These are phyloP conservation scores for Siniperca scherzeri DNA, from an alignment of 2,797 vertebrate genomes.

Conservation along the genomic window DNA sequence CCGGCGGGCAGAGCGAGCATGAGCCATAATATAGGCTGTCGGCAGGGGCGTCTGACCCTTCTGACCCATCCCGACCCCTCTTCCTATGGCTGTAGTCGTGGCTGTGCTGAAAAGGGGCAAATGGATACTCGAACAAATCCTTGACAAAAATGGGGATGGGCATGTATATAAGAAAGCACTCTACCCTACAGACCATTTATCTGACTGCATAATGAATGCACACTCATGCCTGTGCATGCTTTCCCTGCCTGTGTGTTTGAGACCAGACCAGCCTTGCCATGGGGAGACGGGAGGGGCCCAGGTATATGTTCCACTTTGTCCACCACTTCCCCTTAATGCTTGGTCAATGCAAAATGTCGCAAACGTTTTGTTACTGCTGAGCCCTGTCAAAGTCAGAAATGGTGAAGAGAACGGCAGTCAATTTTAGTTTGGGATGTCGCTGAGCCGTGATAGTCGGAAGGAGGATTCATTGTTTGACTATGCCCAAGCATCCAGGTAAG, in stretches of 20 bases:
- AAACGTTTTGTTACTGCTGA: slow-evolving; percentile 24
- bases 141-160: slow-evolving; percentile 34
- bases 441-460: not conserved
- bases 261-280: slow-evolving; percentile 78
- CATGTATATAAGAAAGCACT: slow-evolving; percentile 43
- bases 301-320: slow-evolving; percentile 57
- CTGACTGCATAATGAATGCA: slow-evolving; percentile 68
- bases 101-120: slow-evolving; percentile 55
- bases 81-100: slow-evolving; percentile 78
- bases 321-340: slow-evolving; percentile 52
- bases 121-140: slow-evolving; percentile 15
- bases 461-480: not conserved
- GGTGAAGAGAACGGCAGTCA: not conserved
- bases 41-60: slow-evolving; percentile 43
- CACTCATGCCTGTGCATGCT: slow-evolving; percentile 81
- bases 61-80: slow-evolving; percentile 67
- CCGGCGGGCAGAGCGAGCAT: slow-evolving; percentile 70
- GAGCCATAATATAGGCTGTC: slow-evolving; percentile 63
- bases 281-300: slow-evolving; percentile 70
- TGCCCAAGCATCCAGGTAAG: slow-evolving; percentile 5
- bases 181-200: slow-evolving; percentile 28
- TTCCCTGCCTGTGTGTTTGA: slow-evolving; percentile 78
- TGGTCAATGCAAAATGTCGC: slow-evolving; percentile 49
- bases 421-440: slow-evolving; percentile 12
- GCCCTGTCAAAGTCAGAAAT: slow-evolving; percentile 4